Evolutionary conservation across 2,113 vertebrate species (phyloP), one percentile per base, ranked within the genome.

Genomic region (Anoplopoma fimbria): DNA sequence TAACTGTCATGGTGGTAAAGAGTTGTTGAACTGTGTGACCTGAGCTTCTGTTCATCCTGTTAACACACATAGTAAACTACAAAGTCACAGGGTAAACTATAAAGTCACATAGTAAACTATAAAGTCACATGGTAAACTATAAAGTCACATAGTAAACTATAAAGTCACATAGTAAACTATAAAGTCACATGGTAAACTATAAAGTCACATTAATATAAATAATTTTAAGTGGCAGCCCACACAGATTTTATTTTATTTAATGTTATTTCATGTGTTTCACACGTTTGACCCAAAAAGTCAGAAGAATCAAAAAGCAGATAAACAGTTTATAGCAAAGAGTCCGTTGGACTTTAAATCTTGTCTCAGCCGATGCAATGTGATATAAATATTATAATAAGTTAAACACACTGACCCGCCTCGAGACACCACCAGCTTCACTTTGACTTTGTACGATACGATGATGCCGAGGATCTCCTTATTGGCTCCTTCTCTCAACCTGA

Each of bases 401-500:
- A n/a, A 53, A 42, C 4, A 47, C 17, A 21, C 98, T 95, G 87
- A 99, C 98, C 98, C 98, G 73, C 98, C 98, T 83, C 98, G 93
- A 0, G 98, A 98, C 51, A 99, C 97, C 27, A 99, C 97, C 95
- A 99, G 95, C 96, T 99, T 99, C 91, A 97, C 98, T 88, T 99
- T 99, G 83, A 99, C 98, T 88, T 99, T 99, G 92, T 99, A 99
- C 4, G 98, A 99, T 21, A 99, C 98, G 0, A 99, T 97, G 65
- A 99, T 99, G 27, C 98, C 98, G 65, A 99, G 88, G 87, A 99
- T 96, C 91, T 99, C 98, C 77, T 97, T 97, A 85, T 96, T 99
- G 92, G 97, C 97, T 17, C 97, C 98, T 7, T 99, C 97, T 84
- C 96, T 94, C 75, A 99, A 91, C 91, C 98, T 99, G 94, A 21